Percentiles rank a stretch among this genome's conserved stretches.
Evolutionary conservation across 1,140 invertebrate species (phyloP).

Genomic region (Heliconius himera): DNA sequence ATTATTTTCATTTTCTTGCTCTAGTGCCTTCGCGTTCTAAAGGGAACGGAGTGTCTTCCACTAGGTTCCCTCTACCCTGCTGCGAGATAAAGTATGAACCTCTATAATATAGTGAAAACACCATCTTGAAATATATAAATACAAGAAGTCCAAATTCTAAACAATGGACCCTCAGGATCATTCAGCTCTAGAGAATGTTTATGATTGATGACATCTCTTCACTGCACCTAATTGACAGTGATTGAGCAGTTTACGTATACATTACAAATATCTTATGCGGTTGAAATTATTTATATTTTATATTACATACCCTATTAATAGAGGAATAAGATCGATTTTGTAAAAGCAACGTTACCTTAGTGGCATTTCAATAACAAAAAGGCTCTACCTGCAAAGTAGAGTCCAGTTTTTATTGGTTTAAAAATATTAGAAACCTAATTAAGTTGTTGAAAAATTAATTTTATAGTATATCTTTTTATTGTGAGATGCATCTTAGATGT

Average conservation of each 20-base stretch:
- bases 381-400: slow-evolving; percentile 31
- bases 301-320: neutral
- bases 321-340: neutral
- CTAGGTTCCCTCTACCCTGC: too few relatives aligned
- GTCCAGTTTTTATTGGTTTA: slow-evolving; percentile 41
- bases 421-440: slow-evolving; percentile 41
- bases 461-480: slow-evolving; percentile 8
- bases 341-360: slow-evolving; percentile 6
- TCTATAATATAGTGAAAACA: neutral
- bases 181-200: slow-evolving; percentile 54
- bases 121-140: slow-evolving; percentile 22
- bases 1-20: too few relatives aligned
- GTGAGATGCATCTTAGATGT: neutral
- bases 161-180: slow-evolving; percentile 62
- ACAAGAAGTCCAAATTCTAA: slow-evolving; percentile 57
- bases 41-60: too few relatives aligned
- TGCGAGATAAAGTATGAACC: too few relatives aligned
- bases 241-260: slow-evolving; percentile 62
- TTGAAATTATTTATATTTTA: neutral
- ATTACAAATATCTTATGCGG: neutral
- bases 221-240: slow-evolving; percentile 78
- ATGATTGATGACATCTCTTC: slow-evolving; percentile 76
- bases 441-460: slow-evolving; percentile 39
- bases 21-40: too few relatives aligned
- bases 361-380: neutral